Percentiles rank a stretch among this genome's conserved stretches.
These are phyloP conservation scores for Musca vetustissima DNA, from an alignment of 1,140 invertebrate species.

Conservation along the genomic window DNA sequence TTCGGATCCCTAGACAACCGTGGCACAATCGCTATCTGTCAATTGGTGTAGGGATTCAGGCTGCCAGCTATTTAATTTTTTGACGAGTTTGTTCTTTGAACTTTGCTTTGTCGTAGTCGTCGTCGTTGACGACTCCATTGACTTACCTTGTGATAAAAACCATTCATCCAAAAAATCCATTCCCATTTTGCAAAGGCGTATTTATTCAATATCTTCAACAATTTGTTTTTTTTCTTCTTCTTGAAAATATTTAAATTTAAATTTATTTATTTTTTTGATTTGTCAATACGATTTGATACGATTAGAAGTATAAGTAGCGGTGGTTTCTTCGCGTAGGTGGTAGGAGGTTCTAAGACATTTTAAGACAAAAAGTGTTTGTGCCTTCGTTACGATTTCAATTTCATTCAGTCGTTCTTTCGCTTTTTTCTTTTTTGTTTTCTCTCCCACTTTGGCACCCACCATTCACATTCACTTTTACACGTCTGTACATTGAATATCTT, in stretches of 20 bases:
- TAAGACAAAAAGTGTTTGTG: too few relatives aligned
- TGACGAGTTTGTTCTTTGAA: neutral
- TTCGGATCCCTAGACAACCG: neutral
- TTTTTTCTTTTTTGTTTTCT: too few relatives aligned
- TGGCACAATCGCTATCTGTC: neutral
- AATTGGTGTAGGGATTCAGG: neutral
- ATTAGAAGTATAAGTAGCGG: neutral
- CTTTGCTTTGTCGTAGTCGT: neutral
- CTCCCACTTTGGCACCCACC: too few relatives aligned
- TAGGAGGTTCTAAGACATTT: too few relatives aligned
- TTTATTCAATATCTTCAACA: neutral
- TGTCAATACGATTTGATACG: neutral
- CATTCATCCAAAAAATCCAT: conserved; percentile 55
- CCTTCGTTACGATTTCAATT: too few relatives aligned
- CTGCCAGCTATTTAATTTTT: neutral
- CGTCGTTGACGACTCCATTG: neutral
- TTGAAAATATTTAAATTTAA: conserved; percentile 7
- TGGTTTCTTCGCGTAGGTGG: too few relatives aligned
- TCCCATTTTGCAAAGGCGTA: conserved; percentile 36
- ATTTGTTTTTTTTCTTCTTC: neutral
- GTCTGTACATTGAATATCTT: too few relatives aligned
- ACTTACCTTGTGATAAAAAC: conserved; percentile 55
- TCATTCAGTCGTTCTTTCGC: too few relatives aligned
- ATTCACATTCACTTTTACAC: too few relatives aligned
- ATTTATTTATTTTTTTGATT: too few relatives aligned